Evolutionary conservation across 1,140 invertebrate species (phyloP).

Genomic region (Drosophila baimaii): DNA sequence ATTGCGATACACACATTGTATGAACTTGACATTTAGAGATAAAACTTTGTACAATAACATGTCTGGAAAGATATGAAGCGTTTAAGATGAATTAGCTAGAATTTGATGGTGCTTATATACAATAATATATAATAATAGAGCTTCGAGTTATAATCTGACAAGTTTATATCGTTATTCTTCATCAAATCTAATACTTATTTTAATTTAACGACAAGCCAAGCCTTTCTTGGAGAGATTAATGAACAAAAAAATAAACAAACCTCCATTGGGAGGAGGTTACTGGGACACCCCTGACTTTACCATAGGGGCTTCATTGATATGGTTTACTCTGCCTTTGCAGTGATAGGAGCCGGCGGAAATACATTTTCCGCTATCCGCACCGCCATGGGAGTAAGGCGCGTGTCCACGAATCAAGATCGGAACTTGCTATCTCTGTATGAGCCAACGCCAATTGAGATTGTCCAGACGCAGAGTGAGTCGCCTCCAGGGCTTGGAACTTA

Average conservation of each 20-base stretch:
- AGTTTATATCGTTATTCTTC: no score
- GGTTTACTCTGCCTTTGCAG: slow-evolving; percentile 31
- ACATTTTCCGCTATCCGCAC: slow-evolving; percentile 78
- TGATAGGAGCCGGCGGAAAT: slow-evolving; percentile 79
- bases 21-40: slow-evolving; percentile 19
- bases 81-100: no score
- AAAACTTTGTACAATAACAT: neutral
- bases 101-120: no score
- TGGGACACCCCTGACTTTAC: slow-evolving; percentile 10
- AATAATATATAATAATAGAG: no score
- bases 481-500: neutral
- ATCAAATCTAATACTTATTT: no score
- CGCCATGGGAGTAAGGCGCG: slow-evolving; percentile 60
- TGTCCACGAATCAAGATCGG: slow-evolving; percentile 70
- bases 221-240: neutral
- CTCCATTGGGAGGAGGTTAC: slow-evolving; percentile 1
- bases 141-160: no score
- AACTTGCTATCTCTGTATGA: slow-evolving; percentile 70
- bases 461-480: slow-evolving; percentile 74
- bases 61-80: neutral
- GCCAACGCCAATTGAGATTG: slow-evolving; percentile 80
- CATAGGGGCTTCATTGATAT: neutral
- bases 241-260: neutral
- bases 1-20: neutral
- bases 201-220: neutral